Percentiles rank a stretch among this genome's conserved stretches.
Conservation (phyloP, 2,888 invertebrate genomes). For the Xestoiulus laeticollis region DNA sequence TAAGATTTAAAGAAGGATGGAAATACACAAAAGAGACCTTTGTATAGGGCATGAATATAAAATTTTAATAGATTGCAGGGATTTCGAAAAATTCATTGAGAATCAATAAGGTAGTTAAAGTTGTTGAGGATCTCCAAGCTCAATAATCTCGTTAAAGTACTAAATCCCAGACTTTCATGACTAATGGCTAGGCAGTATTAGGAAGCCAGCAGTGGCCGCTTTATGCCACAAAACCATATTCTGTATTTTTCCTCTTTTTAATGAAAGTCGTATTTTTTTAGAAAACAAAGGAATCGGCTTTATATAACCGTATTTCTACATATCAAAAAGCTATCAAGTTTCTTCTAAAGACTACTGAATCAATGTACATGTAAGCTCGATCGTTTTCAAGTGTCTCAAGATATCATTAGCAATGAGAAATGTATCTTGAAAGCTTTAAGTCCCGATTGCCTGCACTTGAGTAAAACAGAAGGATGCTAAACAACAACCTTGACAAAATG, state of each 20-base stretch:
- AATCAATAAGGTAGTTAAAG: background rate
- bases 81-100: background rate
- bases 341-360: constrained; percentile 17
- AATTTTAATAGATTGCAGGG: background rate
- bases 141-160: background rate
- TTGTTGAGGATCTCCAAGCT: background rate
- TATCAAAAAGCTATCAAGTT: constrained; percentile 34
- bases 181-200: constrained; percentile 8
- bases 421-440: background rate
- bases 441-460: constrained; percentile 22
- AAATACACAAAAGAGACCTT: background rate
- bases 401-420: constrained; percentile 28
- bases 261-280: background rate
- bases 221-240: background rate
- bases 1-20: background rate
- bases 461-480: background rate
- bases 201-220: background rate
- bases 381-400: constrained; percentile 37
- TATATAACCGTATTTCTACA: background rate
- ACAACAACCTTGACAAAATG: background rate
- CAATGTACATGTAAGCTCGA: constrained; percentile 37
- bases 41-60: background rate
- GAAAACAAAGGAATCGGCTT: constrained; percentile 7
- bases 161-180: background rate
- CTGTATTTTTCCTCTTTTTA: background rate